Evolutionary conservation across 2,797 vertebrate species (phyloP), one percentile per base, ranked within the genome.

Genomic region (Salmo trutta): DNA sequence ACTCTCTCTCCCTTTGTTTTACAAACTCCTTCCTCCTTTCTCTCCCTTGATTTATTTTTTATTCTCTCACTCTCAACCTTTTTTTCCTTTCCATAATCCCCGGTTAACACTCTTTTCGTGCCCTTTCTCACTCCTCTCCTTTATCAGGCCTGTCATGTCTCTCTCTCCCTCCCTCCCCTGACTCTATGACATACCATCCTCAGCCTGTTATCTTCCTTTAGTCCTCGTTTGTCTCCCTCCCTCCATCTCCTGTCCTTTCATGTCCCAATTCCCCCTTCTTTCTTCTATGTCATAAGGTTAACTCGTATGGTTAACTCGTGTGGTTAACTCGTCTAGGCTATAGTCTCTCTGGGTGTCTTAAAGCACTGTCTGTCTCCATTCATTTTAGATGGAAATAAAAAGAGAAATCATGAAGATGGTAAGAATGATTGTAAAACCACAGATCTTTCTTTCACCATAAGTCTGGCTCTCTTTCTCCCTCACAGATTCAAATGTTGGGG

Each of bases 221-320:
- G 36, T 74, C 53, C 82, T 84, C 74, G 36, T 80, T 83, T 81
- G 80, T 88, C 89, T 83, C 79, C 84, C 75, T 85, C 77, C 33
- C 31, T 84, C 52, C 24, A 24, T 4, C 75, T 86, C 21, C 10
- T 67, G 27, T 53, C 66, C 71, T 29, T 21, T 41, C 54, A 15
- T 59, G 21, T 17, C 71, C 82, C 47, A 80, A 82, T 56, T 77
- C 36, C 52, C 16, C 56, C 29, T 69, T 12, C 71, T 54, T 16
- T 68, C 68, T 21, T 74, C 71, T 65, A 5, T 53, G 74, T 79
- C 84, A 83, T 82, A 31, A 31, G 31, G 31, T 36, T 36, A 36
- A 36, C 36, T 41, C 36, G 36, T 41, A 2, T 10, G 7, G 36
- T 41, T 41, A 41, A 41, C 36, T 41, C 36, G 8, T 41, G 2